A percentile compares a stretch with the other conserved stretches of the same genome.
These are phyloP conservation scores for Pocota personata DNA, from an alignment of 2,888 invertebrate genomes.

Conservation along the genomic window DNA sequence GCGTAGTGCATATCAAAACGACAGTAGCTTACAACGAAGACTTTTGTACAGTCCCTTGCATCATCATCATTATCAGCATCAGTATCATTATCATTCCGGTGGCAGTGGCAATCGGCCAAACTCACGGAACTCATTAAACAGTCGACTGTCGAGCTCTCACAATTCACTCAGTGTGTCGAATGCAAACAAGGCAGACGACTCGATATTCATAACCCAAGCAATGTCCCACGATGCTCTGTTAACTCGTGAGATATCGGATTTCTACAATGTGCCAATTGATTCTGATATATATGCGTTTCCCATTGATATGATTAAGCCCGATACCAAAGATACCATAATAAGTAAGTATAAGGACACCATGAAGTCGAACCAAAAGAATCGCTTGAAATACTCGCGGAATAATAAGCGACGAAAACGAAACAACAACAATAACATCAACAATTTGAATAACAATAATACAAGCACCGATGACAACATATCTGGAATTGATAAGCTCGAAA, in stretches of 20 bases:
- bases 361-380: constrained; percentile 73
- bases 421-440: constrained; percentile 80
- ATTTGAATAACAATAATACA: constrained; percentile 76
- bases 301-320: constrained; percentile 88
- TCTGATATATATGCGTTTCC: constrained; percentile 95
- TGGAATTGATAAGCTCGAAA: constrained; percentile 70
- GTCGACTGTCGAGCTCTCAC: constrained; percentile 92
- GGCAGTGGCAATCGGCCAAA: constrained; percentile 85
- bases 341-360: constrained; percentile 82
- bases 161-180: constrained; percentile 89
- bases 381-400: constrained; percentile 78
- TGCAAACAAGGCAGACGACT: constrained; percentile 91
- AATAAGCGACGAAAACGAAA: constrained; percentile 80
- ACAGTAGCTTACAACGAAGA: constrained; percentile 78
- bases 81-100: constrained; percentile 76
- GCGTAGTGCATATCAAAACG: constrained; percentile 76
- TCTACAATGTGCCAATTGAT: constrained; percentile 94
- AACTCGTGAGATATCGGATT: constrained; percentile 91
- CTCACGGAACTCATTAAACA: constrained; percentile 90
- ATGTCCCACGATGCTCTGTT: constrained; percentile 93
- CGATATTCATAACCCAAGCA: constrained; percentile 93
- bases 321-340: constrained; percentile 83
- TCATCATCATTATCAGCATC: constrained; percentile 79
- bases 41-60: constrained; percentile 81
- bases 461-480: constrained; percentile 77